A percentile compares a stretch with the other conserved stretches of the same genome.
Conservation (phyloP, 2,797 vertebrate genomes). For the Yasuhikotakia modesta region DNA sequence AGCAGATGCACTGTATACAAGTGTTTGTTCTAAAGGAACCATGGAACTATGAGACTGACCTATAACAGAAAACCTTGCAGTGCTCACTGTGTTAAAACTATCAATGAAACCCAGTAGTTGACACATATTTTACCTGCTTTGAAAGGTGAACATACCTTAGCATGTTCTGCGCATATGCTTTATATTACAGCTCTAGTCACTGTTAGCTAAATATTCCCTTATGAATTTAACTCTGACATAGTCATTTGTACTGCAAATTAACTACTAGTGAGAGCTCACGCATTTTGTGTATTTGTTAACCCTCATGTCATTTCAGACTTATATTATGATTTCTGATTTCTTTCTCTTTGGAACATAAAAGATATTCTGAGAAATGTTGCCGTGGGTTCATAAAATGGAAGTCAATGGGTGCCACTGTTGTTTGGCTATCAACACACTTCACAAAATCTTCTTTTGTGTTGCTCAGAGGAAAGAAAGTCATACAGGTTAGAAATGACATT, state of each 20-base stretch:
- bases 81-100: conserved; percentile 17
- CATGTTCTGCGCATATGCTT: conserved; percentile 14
- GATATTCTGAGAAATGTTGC: too few relatives aligned
- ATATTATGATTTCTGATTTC: too few relatives aligned
- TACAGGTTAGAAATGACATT: too few relatives aligned
- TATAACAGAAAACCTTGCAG: background rate
- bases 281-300: too few relatives aligned
- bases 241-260: conserved; percentile 13
- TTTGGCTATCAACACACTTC: too few relatives aligned
- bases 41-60: background rate
- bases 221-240: background rate
- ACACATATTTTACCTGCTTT: conserved; percentile 9
- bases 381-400: too few relatives aligned
- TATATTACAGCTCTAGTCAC: conserved; percentile 3
- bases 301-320: too few relatives aligned
- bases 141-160: conserved; percentile 4
- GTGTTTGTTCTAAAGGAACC: background rate
- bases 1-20: conserved; percentile 43
- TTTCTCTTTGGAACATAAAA: too few relatives aligned
- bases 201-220: background rate
- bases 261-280: background rate
- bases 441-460: too few relatives aligned
- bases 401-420: too few relatives aligned
- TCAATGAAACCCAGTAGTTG: background rate
- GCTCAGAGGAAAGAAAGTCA: too few relatives aligned